Percentiles rank a stretch among this genome's conserved stretches.
Conservation (phyloP, 2,888 invertebrate genomes). For the Calameuta idolon region DNA sequence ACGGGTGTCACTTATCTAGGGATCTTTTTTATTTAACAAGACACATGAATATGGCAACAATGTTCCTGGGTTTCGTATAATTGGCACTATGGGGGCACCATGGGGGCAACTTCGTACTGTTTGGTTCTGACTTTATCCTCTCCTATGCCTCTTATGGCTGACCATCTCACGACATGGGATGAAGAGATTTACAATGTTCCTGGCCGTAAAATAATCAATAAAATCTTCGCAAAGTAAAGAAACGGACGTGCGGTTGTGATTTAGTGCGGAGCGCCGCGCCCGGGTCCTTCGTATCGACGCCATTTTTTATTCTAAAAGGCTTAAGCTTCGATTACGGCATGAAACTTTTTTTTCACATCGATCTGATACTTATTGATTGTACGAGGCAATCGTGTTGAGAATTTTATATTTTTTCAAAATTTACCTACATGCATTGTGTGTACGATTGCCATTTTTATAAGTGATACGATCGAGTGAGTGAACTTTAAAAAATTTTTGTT, state of each 20-base stretch:
- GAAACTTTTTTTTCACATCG: neutral
- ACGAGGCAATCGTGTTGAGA: neutral
- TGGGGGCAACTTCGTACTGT: constrained; percentile 30
- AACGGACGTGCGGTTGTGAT: constrained; percentile 63
- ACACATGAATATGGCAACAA: constrained; percentile 37
- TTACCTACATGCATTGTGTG: neutral
- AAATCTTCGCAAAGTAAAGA: constrained; percentile 65
- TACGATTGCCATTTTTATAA: neutral
- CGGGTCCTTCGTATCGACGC: constrained; percentile 4
- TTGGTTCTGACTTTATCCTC: neutral
- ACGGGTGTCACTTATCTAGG: neutral
- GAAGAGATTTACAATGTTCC: constrained; percentile 66
- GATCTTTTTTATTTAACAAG: neutral
- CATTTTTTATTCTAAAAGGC: neutral
- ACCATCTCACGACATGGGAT: constrained; percentile 43
- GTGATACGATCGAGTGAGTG: neutral
- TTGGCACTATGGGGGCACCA: constrained; percentile 51
- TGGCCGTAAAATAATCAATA: constrained; percentile 66
- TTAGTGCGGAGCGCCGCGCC: constrained; percentile 52
- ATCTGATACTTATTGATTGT: neutral
- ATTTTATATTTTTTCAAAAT: too few species aligned
- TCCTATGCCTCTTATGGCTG: neutral
- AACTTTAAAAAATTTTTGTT: neutral
- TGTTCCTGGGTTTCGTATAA: constrained; percentile 48
- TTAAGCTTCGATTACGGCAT: constrained; percentile 31